Evolutionary conservation across 2,797 vertebrate species (phyloP).

Genomic region (Acipenser oxyrinchus): DNA sequence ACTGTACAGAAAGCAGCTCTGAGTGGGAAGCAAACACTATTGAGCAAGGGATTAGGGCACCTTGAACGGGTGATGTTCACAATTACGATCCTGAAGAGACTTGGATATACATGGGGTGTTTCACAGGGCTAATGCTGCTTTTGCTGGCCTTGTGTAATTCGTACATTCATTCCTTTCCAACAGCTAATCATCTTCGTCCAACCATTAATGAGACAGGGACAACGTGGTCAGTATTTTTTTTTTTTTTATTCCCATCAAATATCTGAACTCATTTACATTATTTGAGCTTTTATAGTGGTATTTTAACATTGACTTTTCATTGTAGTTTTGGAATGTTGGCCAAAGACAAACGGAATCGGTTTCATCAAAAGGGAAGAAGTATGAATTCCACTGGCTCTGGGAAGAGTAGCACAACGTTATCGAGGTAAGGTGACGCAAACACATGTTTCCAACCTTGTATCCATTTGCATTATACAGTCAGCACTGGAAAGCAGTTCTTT

Average conservation of each 20-base stretch:
- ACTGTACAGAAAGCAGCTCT: too few species aligned
- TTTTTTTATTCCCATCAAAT: conserved; percentile 3
- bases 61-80: too few species aligned
- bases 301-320: not conserved
- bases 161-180: conserved; percentile 24
- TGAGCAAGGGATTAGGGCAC: too few species aligned
- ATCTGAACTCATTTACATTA: too few species aligned
- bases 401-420: conserved; percentile 87
- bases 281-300: not conserved
- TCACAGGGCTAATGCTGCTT: too few species aligned
- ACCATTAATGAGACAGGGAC: conserved; percentile 56
- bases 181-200: conserved; percentile 85
- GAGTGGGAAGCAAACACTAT: too few species aligned
- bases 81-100: too few species aligned
- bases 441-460: too few species aligned
- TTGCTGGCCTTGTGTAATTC: too few species aligned
- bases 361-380: conserved; percentile 83
- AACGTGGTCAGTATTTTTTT: conserved; percentile 59
- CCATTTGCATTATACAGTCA: too few species aligned
- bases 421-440: conserved; percentile 61
- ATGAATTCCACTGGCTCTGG: conserved; percentile 97
- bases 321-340: conserved; percentile 63
- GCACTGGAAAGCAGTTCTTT: too few species aligned
- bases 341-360: conserved; percentile 79
- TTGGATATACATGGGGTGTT: too few species aligned